These are phyloP conservation scores for Bradypodion ventrale DNA, from an alignment of 2,797 vertebrate species.

Conservation along the genomic window DNA sequence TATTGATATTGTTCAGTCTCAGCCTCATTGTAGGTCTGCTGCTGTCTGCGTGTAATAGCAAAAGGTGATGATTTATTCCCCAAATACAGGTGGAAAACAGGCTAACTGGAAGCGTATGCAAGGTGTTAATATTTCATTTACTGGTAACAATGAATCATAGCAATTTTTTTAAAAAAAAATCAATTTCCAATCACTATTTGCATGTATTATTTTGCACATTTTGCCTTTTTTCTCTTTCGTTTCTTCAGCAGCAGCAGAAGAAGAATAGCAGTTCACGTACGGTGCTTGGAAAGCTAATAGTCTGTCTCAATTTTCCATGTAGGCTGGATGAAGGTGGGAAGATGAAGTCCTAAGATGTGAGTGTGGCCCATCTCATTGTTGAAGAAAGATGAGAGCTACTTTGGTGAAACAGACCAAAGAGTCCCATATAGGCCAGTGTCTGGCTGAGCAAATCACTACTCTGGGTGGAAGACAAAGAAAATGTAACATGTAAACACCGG, in stretches of 20 bases:
- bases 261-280: background rate
- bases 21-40: constrained; percentile 18
- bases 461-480: background rate
- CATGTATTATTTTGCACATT: background rate
- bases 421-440: background rate
- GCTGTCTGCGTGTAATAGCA: background rate
- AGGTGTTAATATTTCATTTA: background rate
- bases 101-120: constrained; percentile 5
- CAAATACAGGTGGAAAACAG: background rate
- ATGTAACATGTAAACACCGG: no score
- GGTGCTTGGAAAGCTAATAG: background rate
- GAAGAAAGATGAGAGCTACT: background rate
- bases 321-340: background rate
- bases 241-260: background rate
- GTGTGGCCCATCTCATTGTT: background rate
- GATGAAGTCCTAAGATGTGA: no score
- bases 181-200: constrained; percentile 6
- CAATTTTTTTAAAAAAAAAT: constrained; percentile 10
- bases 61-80: constrained; percentile 19
- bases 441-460: background rate
- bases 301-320: background rate
- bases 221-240: background rate
- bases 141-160: constrained; percentile 24
- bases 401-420: background rate
- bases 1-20: constrained; percentile 31